A percentile compares a stretch with the other conserved stretches of the same genome.
Evolutionary conservation across 2,888 invertebrate species (phyloP).

Genomic region (Synergus laeviventris): DNA sequence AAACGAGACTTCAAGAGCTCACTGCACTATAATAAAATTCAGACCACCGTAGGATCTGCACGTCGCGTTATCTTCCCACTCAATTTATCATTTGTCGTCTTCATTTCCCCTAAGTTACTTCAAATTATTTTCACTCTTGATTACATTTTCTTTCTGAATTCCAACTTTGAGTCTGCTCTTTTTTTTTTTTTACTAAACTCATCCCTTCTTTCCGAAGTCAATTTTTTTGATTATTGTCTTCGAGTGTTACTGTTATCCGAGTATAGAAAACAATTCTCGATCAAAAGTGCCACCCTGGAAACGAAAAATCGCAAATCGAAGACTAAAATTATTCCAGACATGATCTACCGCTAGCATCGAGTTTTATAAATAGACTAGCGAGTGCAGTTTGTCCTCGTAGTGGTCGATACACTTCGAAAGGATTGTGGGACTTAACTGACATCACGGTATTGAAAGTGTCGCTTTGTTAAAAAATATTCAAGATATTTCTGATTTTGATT

Average conservation of each 20-base stretch:
- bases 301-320: not conserved
- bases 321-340: slow-evolving; percentile 54
- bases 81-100: slow-evolving; percentile 44
- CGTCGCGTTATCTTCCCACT: slow-evolving; percentile 42
- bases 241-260: not conserved
- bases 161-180: not conserved
- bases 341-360: slow-evolving; percentile 62
- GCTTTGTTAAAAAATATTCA: not conserved
- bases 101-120: slow-evolving; percentile 38
- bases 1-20: slow-evolving; percentile 42
- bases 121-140: not conserved
- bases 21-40: slow-evolving; percentile 57
- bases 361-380: slow-evolving; percentile 55
- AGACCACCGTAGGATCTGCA: slow-evolving; percentile 56
- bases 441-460: not conserved
- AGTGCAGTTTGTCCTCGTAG: slow-evolving; percentile 30
- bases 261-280: not conserved
- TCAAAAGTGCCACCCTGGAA: not conserved
- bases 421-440: slow-evolving; percentile 13
- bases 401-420: not conserved
- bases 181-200: not conserved
- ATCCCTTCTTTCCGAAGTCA: not conserved
- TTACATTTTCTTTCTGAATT: not conserved
- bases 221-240: not conserved
- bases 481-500: not conserved